A percentile compares a stretch with the other conserved stretches of the same genome.
Evolutionary conservation across 2,888 invertebrate species (phyloP).

Genomic region (Argynnis bischoffii): DNA sequence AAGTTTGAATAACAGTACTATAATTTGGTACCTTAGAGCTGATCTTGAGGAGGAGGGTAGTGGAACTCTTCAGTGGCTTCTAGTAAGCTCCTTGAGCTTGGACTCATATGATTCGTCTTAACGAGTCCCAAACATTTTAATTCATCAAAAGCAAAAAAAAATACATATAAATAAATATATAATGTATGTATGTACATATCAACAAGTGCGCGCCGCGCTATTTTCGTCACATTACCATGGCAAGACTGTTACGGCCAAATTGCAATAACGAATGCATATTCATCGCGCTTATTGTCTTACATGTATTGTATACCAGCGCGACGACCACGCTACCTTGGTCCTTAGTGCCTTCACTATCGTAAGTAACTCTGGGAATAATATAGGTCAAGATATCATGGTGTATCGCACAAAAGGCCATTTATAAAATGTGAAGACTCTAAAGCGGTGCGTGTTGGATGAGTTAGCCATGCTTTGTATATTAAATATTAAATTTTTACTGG

Average conservation of each 20-base stretch:
- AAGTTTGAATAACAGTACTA: no score
- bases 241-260: conserved; percentile 73
- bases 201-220: conserved; percentile 51
- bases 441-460: conserved; percentile 17
- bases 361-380: neutral
- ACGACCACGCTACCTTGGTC: conserved; percentile 51
- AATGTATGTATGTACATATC: neutral
- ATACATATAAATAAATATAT: neutral
- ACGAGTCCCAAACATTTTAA: no score
- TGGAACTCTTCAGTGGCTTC: no score
- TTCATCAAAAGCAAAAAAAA: no score
- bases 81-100: no score
- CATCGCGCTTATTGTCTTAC: conserved; percentile 73
- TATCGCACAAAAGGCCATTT: conserved; percentile 33
- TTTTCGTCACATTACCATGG: conserved; percentile 79
- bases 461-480: neutral
- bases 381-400: conserved; percentile 23
- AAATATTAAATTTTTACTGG: conserved; percentile 1
- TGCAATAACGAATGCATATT: conserved; percentile 78
- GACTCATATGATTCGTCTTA: no score
- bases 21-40: no score
- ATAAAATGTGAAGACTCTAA: conserved; percentile 12
- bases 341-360: conserved; percentile 21
- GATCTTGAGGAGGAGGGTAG: no score
- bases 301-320: conserved; percentile 63